A percentile compares a stretch with the other conserved stretches of the same genome.
Conservation (phyloP, 2,113 vertebrate species). For the Nymphicus hollandicus region DNA sequence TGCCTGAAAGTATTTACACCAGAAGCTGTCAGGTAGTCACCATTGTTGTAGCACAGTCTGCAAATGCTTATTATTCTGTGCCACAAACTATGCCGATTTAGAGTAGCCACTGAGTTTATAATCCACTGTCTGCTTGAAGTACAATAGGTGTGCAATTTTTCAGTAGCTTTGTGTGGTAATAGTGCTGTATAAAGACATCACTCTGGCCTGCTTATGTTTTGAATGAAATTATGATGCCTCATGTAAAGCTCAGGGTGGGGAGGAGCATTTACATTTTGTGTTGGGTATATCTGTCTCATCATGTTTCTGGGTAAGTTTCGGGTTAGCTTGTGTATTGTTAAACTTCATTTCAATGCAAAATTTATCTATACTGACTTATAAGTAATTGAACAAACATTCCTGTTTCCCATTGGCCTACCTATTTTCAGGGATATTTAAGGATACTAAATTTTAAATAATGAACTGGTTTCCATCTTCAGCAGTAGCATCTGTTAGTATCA, state of each 20-base stretch:
- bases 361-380: accelerated
- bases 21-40: background rate
- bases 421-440: background rate
- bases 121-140: background rate
- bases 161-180: background rate
- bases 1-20: background rate
- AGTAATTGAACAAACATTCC: background rate
- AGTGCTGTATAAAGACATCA: background rate
- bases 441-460: background rate
- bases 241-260: accelerated
- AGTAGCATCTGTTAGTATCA: background rate
- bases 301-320: background rate
- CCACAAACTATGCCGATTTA: accelerated
- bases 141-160: background rate
- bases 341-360: background rate
- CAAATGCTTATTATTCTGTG: background rate
- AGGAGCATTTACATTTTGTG: background rate
- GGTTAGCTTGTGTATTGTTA: background rate
- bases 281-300: background rate
- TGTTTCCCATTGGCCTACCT: background rate
- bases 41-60: background rate
- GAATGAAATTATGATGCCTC: background rate
- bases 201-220: background rate
- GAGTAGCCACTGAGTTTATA: background rate
- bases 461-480: background rate